Evolutionary conservation across 2,797 vertebrate genomes (phyloP).

Genomic region (Loriculus beryllinus): DNA sequence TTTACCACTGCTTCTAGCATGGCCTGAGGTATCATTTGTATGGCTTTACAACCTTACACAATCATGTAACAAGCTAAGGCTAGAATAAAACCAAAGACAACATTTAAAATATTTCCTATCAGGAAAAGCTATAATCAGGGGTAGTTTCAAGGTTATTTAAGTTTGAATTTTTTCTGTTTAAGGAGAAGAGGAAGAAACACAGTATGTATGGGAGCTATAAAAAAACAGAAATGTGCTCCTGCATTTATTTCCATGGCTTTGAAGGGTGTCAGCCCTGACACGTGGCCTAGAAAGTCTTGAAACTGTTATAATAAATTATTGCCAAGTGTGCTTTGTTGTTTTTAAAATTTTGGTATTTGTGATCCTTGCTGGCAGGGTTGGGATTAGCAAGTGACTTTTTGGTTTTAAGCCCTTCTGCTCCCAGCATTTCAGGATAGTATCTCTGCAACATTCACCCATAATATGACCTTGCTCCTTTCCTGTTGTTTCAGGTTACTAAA

Average conservation of each 20-base stretch:
- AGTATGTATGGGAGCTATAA: background rate
- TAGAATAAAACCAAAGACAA: background rate
- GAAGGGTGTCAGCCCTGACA: background rate
- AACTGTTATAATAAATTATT: background rate
- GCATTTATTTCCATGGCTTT: background rate
- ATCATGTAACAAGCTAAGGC: background rate
- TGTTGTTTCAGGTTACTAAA: background rate
- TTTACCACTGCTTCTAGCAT: background rate
- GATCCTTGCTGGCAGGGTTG: background rate
- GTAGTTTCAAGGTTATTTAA: background rate
- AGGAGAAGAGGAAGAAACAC: background rate
- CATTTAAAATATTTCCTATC: background rate
- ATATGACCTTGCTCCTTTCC: background rate
- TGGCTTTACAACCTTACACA: background rate
- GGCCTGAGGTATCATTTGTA: background rate
- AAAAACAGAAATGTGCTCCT: background rate
- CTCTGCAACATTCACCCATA: background rate
- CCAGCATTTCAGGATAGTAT: background rate
- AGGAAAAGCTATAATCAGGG: background rate
- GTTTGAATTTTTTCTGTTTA: background rate
- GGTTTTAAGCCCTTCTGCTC: background rate
- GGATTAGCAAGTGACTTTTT: background rate
- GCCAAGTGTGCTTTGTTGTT: background rate
- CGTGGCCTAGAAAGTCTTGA: background rate
- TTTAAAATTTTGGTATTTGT: background rate